Percentiles rank a stretch among this genome's conserved stretches.
Evolutionary conservation across 2,113 vertebrate genomes (phyloP).

Genomic region (Pachypanchax playfairii): DNA sequence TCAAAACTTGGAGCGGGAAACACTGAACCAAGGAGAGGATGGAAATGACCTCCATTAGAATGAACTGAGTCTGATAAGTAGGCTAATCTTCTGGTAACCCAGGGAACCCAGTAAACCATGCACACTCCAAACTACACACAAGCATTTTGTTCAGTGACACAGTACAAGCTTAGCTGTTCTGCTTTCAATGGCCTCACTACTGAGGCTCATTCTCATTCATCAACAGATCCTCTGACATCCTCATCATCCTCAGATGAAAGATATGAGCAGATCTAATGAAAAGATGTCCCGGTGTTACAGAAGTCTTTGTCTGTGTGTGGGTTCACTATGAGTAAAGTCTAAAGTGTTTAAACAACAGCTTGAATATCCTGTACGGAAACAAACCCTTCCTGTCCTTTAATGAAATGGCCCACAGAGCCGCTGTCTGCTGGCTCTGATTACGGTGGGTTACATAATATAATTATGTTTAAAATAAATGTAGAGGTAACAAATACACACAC

Average conservation of each 20-base stretch:
- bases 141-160: slow-evolving; percentile 18
- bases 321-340: no score
- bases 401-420: slow-evolving; percentile 24
- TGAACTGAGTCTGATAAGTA: neutral
- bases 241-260: neutral
- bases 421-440: slow-evolving; percentile 46
- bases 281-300: slow-evolving; percentile 16
- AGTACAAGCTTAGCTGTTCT: slow-evolving; percentile 59
- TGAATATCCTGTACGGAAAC: slow-evolving; percentile 26
- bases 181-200: slow-evolving; percentile 48
- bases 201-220: slow-evolving; percentile 71
- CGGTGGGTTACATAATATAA: slow-evolving; percentile 53
- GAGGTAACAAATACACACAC: slow-evolving; percentile 25
- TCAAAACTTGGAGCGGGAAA: neutral
- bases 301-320: slow-evolving; percentile 29
- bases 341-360: slow-evolving; percentile 18
- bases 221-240: slow-evolving; percentile 43
- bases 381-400: slow-evolving; percentile 43
- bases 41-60: neutral
- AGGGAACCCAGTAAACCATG: slow-evolving; percentile 1
- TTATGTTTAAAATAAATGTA: slow-evolving; percentile 26
- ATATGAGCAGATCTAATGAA: slow-evolving; percentile 23
- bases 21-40: neutral
- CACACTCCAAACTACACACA: slow-evolving; percentile 16
- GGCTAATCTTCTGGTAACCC: neutral